phyloP scores from a whole-genome alignment of 2,888 invertebrate genomes.

The Trichogramma evanescens region DNA sequence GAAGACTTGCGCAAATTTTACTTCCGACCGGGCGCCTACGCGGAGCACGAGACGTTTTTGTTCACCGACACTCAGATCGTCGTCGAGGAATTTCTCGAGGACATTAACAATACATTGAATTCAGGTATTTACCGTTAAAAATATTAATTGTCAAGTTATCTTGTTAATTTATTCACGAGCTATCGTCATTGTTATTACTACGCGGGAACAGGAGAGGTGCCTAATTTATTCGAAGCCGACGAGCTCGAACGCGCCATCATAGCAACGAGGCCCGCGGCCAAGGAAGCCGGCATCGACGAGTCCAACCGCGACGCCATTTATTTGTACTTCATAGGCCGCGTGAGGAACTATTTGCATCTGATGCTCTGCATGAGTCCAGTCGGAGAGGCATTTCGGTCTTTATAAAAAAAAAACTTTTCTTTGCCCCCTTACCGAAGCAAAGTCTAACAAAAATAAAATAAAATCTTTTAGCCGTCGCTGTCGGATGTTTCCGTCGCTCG shows the following conservation, averaged over 20 bases:
- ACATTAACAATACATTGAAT: constrained; percentile 86
- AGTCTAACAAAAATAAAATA: constrained; percentile 23
- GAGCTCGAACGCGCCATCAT: constrained; percentile 77
- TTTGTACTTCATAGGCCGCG: constrained; percentile 77
- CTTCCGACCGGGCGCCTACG: constrained; percentile 67
- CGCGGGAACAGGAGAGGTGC: constrained; percentile 65
- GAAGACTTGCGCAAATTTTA: constrained; percentile 79
- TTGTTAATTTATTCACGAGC: neutral
- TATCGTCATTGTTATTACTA: constrained; percentile 13
- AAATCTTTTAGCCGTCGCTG: constrained; percentile 61
- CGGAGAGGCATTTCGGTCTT: constrained; percentile 73
- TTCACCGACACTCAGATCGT: constrained; percentile 88
- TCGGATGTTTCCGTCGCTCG: constrained; percentile 87
- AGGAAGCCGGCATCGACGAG: constrained; percentile 61
- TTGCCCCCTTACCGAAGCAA: neutral
- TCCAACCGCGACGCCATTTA: constrained; percentile 71
- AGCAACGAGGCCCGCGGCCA: constrained; percentile 66
- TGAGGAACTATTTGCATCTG: constrained; percentile 75
- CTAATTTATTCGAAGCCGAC: constrained; percentile 83
- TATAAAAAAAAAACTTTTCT: neutral
- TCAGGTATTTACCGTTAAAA: constrained; percentile 54
- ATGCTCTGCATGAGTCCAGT: constrained; percentile 88
- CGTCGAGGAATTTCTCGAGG: constrained; percentile 83
- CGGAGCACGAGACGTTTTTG: constrained; percentile 73
- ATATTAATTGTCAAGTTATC: neutral